Evolutionary conservation across 2,888 invertebrate species (phyloP), one percentile per base, ranked within the genome.

Genomic region (Polylopha cassiicola): DNA sequence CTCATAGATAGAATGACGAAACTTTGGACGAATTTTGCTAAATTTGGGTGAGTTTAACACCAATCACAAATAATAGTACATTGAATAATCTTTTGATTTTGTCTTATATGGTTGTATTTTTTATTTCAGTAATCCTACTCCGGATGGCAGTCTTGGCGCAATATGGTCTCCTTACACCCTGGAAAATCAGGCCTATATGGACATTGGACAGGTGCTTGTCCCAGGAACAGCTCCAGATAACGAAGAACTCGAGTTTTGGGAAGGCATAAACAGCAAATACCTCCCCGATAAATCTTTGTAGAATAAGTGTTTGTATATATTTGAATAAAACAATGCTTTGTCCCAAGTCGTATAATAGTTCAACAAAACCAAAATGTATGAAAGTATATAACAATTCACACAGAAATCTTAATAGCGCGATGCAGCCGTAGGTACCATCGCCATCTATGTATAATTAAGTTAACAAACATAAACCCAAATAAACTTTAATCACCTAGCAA

Each of bases 71-170:
- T 9, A 8, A 28, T 17, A 4, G 2, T 14, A 3, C 4, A n/a
- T 17, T 8, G 1, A 8, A 10, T n/a, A 22, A 10, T 10, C 4
- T 14, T 3, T 22, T 4, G n/a, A 13, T 7, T 18, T 23, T 27
- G 9, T 11, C 11, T 16, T 11, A 7, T 4, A 2, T 10, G 21
- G 9, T 16, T 20, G 8, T 30, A 9, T 16, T 4, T 13, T 61
- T 56, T 26, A 31, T 61, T 55, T 32, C 46, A 74, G 74, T 4
- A 58, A 74, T 34, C 74, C 74, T 3, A 73, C 74, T 2, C 72
- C 69, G 0, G 66, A 65, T 13, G 39, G 48, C 2, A 52, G 44
- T n/a, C 37, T 62, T 0, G 64, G 55, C 3, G 57, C 48, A 0
- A 48, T 48, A 16, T 75, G 75, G 75, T 22, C 15, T 2, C 67